Base-by-base conservation (phyloP, 2,888 invertebrate species). In the Gibbula magus region DNA sequence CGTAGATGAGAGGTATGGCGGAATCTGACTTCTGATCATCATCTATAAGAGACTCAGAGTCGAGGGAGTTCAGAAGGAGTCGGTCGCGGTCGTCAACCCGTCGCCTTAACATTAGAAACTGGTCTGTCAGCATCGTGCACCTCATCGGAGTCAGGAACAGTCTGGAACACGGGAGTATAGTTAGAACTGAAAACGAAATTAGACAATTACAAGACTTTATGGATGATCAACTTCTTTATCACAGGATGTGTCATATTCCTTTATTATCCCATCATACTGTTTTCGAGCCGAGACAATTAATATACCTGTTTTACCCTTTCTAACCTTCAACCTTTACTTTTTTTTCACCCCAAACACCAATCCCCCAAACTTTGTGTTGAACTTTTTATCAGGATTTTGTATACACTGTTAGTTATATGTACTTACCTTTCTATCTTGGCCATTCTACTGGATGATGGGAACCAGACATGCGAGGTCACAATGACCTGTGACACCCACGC, bases 121-220 rank as follows among this genome's bases (percentile, higher is more conserved):
- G 99, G 93, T 99, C 99, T 82, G 99, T 97, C 20, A 99, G 94
- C 25, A 98, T 93, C 0, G 96, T 96, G 89, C 96, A 96, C 93
- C 99, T 98, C 96, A 98, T 97, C 0, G 99, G 99, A 8, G 96
- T 95, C 0, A 99, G 96, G 91, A 98, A 99, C 78, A 99, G 94
- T 77, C 94, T 94, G 87, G 2, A 83, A 79, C 16, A 52, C 5
- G 10, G 45, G 1, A 45, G 1, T 1, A 45, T 45, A 45, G 4
- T 1, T 45, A 10, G 4, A 10, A 35, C 35, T 35, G 35, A 35
- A 7, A 5, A 35, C 35, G 35, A 35, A 35, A 5, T 5, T 3
- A 35, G 35, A 35, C n/a, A n/a, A n/a, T 35, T 35, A 7, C 4
- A 35, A 35, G 35, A 3, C 7, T 5, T 35, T 5, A 35, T 5